These are phyloP conservation scores for Tenthredo notha DNA, from an alignment of 2,888 invertebrate genomes.

Conservation along the genomic window DNA sequence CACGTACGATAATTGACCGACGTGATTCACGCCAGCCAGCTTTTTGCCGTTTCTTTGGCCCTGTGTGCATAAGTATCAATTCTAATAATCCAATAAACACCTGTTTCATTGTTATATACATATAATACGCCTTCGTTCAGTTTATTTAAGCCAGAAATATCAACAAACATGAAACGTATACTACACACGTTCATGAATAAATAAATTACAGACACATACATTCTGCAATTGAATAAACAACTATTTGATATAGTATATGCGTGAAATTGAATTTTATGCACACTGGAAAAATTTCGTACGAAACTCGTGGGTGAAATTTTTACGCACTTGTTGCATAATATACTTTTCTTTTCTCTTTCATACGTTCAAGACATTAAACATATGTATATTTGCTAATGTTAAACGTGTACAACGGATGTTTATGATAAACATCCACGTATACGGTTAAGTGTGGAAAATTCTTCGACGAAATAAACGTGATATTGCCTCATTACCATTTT, in stretches of 20 bases:
- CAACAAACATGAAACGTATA: background rate
- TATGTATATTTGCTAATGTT: background rate
- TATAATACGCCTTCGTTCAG: background rate
- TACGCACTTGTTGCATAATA: too few relatives aligned
- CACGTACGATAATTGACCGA: background rate
- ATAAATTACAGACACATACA: background rate
- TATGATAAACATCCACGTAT: background rate
- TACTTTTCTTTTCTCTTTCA: background rate
- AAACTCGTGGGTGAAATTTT: too few relatives aligned
- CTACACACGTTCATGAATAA: background rate
- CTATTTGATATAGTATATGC: too few relatives aligned
- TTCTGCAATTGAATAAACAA: slow-evolving; percentile 2
- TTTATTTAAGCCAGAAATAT: background rate
- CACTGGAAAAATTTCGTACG: too few relatives aligned
- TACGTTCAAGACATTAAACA: background rate
- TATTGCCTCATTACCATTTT: background rate
- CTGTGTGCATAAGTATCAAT: background rate
- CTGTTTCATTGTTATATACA: background rate
- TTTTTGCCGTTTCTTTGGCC: background rate
- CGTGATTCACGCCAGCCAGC: background rate
- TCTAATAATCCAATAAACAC: background rate
- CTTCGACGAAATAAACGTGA: background rate
- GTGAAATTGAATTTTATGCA: too few relatives aligned
- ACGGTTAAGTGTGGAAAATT: background rate
- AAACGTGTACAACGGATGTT: background rate